phyloP scores from a whole-genome alignment of 2,797 vertebrate genomes.

The Urophycis tenuis region DNA sequence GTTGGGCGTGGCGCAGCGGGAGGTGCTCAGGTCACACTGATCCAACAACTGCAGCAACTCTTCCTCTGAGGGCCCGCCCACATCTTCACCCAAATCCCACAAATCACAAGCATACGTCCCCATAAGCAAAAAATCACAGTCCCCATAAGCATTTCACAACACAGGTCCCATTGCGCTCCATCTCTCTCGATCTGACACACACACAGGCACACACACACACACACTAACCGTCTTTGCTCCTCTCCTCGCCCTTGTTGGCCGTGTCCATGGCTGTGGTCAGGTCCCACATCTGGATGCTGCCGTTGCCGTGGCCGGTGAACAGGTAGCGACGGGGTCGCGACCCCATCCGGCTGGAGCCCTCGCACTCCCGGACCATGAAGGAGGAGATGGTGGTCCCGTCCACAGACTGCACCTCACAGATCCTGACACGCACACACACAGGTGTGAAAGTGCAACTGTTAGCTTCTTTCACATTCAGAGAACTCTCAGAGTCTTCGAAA shows the following conservation, averaged over 20 bases:
- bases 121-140: background rate
- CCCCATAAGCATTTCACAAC: too few species aligned
- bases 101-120: background rate
- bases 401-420: conserved; percentile 95
- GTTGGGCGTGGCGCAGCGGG: conserved; percentile 93
- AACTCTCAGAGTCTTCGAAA: background rate
- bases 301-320: conserved; percentile 93
- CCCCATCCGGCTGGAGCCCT: conserved; percentile 96
- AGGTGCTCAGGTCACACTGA: conserved; percentile 93
- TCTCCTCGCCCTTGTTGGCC: conserved; percentile 86
- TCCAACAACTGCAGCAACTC: conserved; percentile 91
- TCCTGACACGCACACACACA: conserved; percentile 63
- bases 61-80: conserved; percentile 89
- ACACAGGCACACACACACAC: background rate
- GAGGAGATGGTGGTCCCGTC: conserved; percentile 91
- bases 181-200: too few species aligned
- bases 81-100: conserved; percentile 69
- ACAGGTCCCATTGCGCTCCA: background rate
- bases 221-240: conserved; percentile 58
- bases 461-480: too few species aligned
- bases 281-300: conserved; percentile 99
- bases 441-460: background rate
- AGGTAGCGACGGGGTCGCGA: conserved; percentile 90
- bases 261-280: conserved; percentile 97
- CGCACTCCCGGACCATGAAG: conserved; percentile 93